phyloP scores from a whole-genome alignment of 2,888 invertebrate genomes.

The Clivina fossor region DNA sequence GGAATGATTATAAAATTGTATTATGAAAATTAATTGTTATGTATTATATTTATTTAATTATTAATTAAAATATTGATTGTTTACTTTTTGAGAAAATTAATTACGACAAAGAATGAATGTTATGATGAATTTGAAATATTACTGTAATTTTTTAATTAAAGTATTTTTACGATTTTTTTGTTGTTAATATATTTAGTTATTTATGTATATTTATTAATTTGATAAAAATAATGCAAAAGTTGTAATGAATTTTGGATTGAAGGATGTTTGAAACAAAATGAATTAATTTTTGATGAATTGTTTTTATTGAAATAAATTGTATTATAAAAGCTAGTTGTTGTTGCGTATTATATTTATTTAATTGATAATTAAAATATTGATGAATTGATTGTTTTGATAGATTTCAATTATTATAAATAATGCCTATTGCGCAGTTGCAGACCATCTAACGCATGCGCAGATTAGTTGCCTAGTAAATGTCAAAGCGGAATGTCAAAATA shows the following conservation, averaged over 20 bases:
- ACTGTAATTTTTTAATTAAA: conserved; percentile 22
- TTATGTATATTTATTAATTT: conserved; percentile 18
- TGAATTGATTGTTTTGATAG: conserved; percentile 45
- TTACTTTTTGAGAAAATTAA: conserved; percentile 55
- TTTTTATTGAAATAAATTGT: conserved; percentile 3
- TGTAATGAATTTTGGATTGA: conserved; percentile 27
- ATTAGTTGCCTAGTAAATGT: conserved; percentile 17
- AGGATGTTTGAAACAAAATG: conserved; percentile 4
- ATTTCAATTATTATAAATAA: conserved; percentile 31
- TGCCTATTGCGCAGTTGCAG: not conserved
- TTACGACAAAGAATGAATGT: conserved; percentile 54
- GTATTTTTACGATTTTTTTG: conserved; percentile 1
- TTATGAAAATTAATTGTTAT: too few relatives aligned
- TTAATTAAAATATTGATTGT: too few relatives aligned
- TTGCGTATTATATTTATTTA: too few relatives aligned
- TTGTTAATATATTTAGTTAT: conserved; percentile 1
- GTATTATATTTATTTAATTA: too few relatives aligned
- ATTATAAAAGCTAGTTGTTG: too few relatives aligned
- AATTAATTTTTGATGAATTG: conserved; percentile 13
- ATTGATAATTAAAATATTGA: too few relatives aligned
- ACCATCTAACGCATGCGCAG: conserved; percentile 18
- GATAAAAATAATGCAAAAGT: conserved; percentile 16
- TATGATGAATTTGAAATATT: conserved; percentile 38
- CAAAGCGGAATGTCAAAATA: conserved; percentile 31
- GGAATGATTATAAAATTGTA: too few relatives aligned